Evolutionary conservation across 2,888 invertebrate species (phyloP), one percentile per base, ranked within the genome.

Genomic region (Sinopyrophorus schimmeli): DNA sequence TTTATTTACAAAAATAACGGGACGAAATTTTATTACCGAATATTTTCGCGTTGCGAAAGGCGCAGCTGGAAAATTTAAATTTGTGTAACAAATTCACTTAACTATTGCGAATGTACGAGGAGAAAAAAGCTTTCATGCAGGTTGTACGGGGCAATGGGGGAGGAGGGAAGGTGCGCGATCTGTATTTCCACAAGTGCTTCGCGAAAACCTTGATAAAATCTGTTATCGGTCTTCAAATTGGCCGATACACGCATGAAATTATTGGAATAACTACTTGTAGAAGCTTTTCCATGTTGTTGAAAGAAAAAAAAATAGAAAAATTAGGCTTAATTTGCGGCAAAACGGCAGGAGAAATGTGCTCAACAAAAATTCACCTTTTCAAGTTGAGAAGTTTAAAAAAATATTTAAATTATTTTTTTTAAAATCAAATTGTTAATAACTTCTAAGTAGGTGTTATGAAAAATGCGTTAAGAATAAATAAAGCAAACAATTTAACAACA

Each of bases 71-170:
- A 16, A 35, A 16, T 21, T 34, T 9, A 10, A 35, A 24, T 23
- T 6, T 35, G 15, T 10, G 24, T 12, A 16, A 35, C 24, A 35
- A 23, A 24, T 24, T 35, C 35, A 15, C 23, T 35, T 35, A 24
- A 12, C 4, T 9, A 9, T 14, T n/a, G 24, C 20, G 9, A 9
- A 35, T 35, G 23, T 35, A 21, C 35, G 24, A n/a, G n/a, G 23
- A 35, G 23, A 35, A 35, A 35, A 35, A 35, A 24, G 35, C 15
- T 35, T 35, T 32, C 32, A 32, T 32, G 32, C 20, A 35, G 12
- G 20, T 17, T 11, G 32, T 5, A 5, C 11, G n/a, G n/a, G n/a
- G 23, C 27, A 27, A 10, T 11, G 11, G 27, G 12, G 27, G 7
- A 27, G 12, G 23, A 35, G 24, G 23, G 23, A 24, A 35, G 24